Base-by-base conservation (phyloP, 2,113 vertebrate genomes). In the Pavo muticus region DNA sequence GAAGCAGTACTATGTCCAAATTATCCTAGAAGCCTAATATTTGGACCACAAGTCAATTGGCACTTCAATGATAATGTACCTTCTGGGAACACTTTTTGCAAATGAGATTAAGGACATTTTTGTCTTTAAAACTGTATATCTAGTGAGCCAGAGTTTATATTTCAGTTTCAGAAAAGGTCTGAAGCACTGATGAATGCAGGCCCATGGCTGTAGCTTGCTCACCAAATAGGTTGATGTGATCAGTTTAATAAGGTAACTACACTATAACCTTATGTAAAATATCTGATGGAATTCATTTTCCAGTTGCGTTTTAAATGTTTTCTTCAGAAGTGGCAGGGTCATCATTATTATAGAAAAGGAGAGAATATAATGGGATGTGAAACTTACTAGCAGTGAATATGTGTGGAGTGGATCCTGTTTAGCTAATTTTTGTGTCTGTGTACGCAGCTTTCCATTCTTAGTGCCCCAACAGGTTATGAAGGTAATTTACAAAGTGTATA, bases 51-150 rank as follows among this genome's bases (percentile, higher is more conserved):
- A 95, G 78, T 89, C 82, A 70, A 50, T 44, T 88, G 71, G 56
- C 57, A 78, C 89, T 97, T 96, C 78, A 84, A 72, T 15, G 45
- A 50, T 92, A 94, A 82, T 71, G 29, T 83, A 45, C 72, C 90
- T 90, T 84, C 48, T 90, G 92, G 91, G 64, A 65, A 67, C 68
- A 39, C 12, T 72, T 95, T 79, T 88, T 95, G 48, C 50, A 88
- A 79, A 75, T 60, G 37, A 48, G 24, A 67, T 88, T 85, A 92
- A 91, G 61, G 67, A 61, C 30, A 82, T 77, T 80, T 69, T 87
- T 40, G 35, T 77, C 48, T 79, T 73, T 65, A 80, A 70, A 80
- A 45, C 35, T 14, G 2, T 50, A 6, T 52, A 18, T 12, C 39
- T 37, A 50, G 24, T 84, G 64, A 89, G 32, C 35, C 23, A 24